These are phyloP conservation scores for Microtus oregoni DNA, from an alignment of 2,113 vertebrate species.

Conservation along the genomic window DNA sequence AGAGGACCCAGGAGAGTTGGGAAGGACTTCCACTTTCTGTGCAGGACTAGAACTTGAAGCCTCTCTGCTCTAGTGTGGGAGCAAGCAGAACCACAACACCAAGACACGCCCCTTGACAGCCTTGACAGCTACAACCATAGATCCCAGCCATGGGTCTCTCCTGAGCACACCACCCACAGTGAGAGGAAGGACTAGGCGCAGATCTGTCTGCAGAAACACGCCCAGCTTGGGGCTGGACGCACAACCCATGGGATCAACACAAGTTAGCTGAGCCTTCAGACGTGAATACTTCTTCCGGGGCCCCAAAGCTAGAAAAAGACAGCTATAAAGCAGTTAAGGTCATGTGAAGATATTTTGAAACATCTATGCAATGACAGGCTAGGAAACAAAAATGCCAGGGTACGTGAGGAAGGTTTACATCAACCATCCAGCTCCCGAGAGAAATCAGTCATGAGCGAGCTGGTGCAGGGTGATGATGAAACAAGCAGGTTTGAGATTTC, in stretches of 20 bases:
- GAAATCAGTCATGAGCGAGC: accelerated
- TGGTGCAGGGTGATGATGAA: neutral
- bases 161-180: accelerated
- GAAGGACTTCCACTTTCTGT: neutral
- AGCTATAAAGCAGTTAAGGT: neutral
- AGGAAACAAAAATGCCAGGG: neutral
- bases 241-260: accelerated
- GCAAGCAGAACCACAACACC: neutral
- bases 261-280: accelerated
- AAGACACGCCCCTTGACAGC: too few species aligned
- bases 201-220: neutral
- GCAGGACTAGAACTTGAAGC: neutral
- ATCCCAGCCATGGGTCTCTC: neutral
- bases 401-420: too few species aligned
- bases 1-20: neutral
- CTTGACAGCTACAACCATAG: accelerated
- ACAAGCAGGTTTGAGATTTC: neutral
- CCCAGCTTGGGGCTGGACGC: neutral
- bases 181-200: neutral
- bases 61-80: neutral
- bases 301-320: neutral
- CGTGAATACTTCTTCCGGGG: accelerated
- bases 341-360: neutral
- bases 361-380: neutral
- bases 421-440: neutral